phyloP scores from a whole-genome alignment of 2,888 invertebrate genomes.

The Tetranychus piercei region DNA sequence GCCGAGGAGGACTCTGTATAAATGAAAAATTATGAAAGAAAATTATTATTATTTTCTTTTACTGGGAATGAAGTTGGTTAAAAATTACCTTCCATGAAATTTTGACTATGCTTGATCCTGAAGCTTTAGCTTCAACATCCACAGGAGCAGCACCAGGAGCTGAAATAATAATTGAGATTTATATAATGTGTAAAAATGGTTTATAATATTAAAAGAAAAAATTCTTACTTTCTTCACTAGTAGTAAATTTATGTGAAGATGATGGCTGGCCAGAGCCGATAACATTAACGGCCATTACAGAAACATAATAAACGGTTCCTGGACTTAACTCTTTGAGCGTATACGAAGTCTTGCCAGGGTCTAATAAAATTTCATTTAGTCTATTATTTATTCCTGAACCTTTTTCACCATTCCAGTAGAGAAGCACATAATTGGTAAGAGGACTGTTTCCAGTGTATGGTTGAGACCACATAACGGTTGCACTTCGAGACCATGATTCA shows the following conservation, averaged over 20 bases:
- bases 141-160: conserved; percentile 26
- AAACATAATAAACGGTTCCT: conserved; percentile 23
- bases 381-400: conserved; percentile 23
- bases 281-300: conserved; percentile 23
- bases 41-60: not conserved
- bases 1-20: conserved; percentile 22
- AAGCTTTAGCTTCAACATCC: conserved; percentile 25
- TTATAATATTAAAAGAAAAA: too few species aligned
- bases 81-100: conserved; percentile 24
- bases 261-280: conserved; percentile 26
- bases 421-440: not conserved
- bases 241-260: conserved; percentile 24
- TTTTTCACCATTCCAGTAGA: conserved; percentile 3
- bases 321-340: conserved; percentile 24
- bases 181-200: too few species aligned
- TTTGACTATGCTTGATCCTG: conserved; percentile 24
- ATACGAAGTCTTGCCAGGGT: conserved; percentile 23
- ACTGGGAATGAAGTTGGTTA: not conserved
- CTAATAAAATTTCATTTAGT: conserved; percentile 23
- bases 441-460: not conserved
- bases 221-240: conserved; percentile 25
- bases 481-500: not conserved
- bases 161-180: conserved; percentile 8
- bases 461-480: not conserved
- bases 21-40: not conserved